Base-by-base conservation (phyloP, 1,140 invertebrate genomes). In the Brachionus paranguensis region DNA sequence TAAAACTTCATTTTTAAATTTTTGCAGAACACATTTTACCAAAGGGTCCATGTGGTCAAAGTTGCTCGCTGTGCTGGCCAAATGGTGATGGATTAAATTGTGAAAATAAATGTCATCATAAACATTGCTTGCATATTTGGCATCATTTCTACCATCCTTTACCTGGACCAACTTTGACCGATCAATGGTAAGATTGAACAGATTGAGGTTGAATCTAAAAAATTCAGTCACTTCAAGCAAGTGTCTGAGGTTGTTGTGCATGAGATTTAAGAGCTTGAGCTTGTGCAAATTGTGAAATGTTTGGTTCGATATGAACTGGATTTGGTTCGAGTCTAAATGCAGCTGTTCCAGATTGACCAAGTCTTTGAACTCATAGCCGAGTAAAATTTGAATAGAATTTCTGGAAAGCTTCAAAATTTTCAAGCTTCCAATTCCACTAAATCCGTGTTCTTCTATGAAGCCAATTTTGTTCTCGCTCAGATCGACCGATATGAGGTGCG, bases 331-430 rank as follows among this genome's bases (percentile, higher is more conserved):
- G 11, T 76, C 72, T 76, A 76, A 50, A 50, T 76, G 47, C 7
- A 76, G 27, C n/a, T 76, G 43, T 76, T 76, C 72, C 2, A 76
- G 27, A 47, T 33, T 47, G 27, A 50, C 29, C 27, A 50, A 47
- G 12, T 76, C 72, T 47, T 76, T 76, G 43, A 76, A 76, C 14
- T 76, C 72, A 47, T 76, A 50, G 24, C 72, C 72, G 0, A 76
- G 20, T 4, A 76, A 50, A 14, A 76, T 76, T 76, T 76, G 72
- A 14, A 76, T 50, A n/a, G 17, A 27, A 50, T 76, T 76, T 2
- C 27, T 24, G 0, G 72, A 76, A 33, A 76, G 43, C 14, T 37
- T 47, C 11, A 76, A 14, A 27, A 76, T n/a, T 50, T 29, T 76
- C 27, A 76, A n/a, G 14, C 27, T 50, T 5, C 24, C 12, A 14